A percentile compares a stretch with the other conserved stretches of the same genome.
Evolutionary conservation across 2,113 vertebrate genomes (phyloP).

Genomic region (Clupea harengus): DNA sequence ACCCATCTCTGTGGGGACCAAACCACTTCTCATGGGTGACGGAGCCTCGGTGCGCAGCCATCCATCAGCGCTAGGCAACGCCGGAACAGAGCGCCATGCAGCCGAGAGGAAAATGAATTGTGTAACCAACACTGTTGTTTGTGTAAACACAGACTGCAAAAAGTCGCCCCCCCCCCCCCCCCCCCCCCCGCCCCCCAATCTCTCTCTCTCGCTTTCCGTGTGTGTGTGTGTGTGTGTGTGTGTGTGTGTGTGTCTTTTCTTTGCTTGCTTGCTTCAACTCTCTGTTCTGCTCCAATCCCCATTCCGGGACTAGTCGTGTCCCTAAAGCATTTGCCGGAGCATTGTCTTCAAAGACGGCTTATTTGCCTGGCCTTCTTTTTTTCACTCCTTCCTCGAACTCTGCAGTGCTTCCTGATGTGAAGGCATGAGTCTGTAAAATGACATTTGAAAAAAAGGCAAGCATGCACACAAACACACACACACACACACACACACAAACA

Average conservation of each 20-base stretch:
- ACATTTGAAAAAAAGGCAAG: neutral
- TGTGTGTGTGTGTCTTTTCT: neutral
- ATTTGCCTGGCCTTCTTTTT: constrained; percentile 12
- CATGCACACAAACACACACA: neutral
- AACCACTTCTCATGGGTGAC: constrained; percentile 25
- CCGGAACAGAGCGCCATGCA: neutral
- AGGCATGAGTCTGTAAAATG: constrained; percentile 13
- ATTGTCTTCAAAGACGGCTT: constrained; percentile 22
- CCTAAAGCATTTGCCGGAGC: constrained; percentile 15
- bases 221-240: constrained; percentile 4
- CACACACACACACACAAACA: neutral
- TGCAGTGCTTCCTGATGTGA: constrained; percentile 18
- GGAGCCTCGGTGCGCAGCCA: constrained; percentile 24
- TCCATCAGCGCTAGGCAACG: constrained; percentile 33
- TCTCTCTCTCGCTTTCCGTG: neutral
- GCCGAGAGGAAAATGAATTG: constrained; percentile 38
- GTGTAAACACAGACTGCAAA: constrained; percentile 28
- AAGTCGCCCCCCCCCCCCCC: neutral
- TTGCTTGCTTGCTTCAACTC: constrained; percentile 5
- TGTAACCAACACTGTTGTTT: constrained; percentile 38
- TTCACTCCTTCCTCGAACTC: constrained; percentile 9
- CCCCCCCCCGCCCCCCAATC: neutral
- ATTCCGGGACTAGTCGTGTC: constrained; percentile 32
- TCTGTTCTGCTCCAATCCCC: constrained; percentile 16
- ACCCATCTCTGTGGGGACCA: constrained; percentile 18